phyloP scores from a whole-genome alignment of 53 echinoderm and acorn worm species.

The Glandiceps talaboti region DNA sequence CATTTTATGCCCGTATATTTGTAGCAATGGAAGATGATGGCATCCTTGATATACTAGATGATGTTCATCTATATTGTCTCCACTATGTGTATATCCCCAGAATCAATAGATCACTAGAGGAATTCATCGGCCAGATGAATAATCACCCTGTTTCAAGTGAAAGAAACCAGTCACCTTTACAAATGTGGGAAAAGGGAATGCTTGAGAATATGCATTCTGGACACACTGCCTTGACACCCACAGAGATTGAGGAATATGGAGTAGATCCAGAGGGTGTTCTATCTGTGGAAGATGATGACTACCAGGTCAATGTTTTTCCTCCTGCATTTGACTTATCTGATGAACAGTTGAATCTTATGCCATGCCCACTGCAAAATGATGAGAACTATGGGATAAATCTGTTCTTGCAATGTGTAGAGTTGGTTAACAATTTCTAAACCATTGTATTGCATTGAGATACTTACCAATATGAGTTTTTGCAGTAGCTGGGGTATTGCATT shows the following conservation, averaged over 20 bases:
- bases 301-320: neutral
- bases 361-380: neutral
- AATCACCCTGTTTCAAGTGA: no score
- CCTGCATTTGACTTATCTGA: neutral
- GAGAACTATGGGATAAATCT: neutral
- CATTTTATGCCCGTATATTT: neutral
- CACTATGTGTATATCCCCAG: no score
- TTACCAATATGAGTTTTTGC: no score
- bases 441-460: neutral
- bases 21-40: neutral
- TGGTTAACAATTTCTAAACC: neutral
- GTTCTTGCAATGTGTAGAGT: neutral
- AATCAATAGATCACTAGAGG: no score
- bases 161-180: no score
- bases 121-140: no score
- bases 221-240: no score
- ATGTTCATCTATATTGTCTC: neutral
- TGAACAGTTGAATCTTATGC: neutral
- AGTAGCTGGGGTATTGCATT: no score
- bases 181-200: no score
- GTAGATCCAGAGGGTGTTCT: no score
- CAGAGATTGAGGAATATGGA: no score
- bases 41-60: neutral
- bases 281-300: neutral
- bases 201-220: no score